Base-by-base conservation (phyloP, 2,113 vertebrate genomes). In the Semicossyphus pulcher region DNA sequence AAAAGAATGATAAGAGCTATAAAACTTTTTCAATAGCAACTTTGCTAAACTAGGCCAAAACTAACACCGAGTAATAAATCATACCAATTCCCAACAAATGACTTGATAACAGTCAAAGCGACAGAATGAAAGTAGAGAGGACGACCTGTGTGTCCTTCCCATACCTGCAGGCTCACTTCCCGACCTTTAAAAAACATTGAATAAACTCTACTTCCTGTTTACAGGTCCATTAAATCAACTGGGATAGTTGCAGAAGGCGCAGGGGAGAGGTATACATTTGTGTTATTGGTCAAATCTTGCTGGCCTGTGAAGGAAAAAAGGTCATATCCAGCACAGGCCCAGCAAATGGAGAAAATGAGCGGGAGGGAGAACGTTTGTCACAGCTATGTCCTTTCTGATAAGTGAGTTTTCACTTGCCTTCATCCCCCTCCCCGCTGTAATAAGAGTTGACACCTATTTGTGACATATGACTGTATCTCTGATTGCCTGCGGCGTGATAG, bases 361-460 rank as follows among this genome's bases (percentile, higher is more conserved):
- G 85, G 83, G 70, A 87, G 88, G 59, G 21, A 45, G 32, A 36
- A 48, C 26, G 4, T 69, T 67, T 84, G 84, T 84, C 83, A 80
- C 76, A 91, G 75, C 89, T 90, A 84, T 88, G 92, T 91, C 76
- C 84, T 88, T 91, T 86, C 93, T 92, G 94, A 94, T 94, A 95
- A 95, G 89, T 89, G 88, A 89, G 79, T 85, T 92, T 92, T 88
- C 85, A 81, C 82, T 68, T 70, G 49, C 76, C 82, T 78, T 72
- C 60, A 57, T 32, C 54, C 73, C 84, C 78, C 54, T 61, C 85
- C 76, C 73, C 59, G 51, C 89, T 76, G 86, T 94, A 95, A 96
- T 94, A 92, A 93, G 90, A 93, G 91, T 88, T 93, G 95, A 95
- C 94, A 95, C 87, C 92, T 92, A 92, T 94, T 95, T 94, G 89